These are phyloP conservation scores for Drosophila anomalata DNA, from an alignment of 2,888 invertebrate genomes.

Conservation along the genomic window DNA sequence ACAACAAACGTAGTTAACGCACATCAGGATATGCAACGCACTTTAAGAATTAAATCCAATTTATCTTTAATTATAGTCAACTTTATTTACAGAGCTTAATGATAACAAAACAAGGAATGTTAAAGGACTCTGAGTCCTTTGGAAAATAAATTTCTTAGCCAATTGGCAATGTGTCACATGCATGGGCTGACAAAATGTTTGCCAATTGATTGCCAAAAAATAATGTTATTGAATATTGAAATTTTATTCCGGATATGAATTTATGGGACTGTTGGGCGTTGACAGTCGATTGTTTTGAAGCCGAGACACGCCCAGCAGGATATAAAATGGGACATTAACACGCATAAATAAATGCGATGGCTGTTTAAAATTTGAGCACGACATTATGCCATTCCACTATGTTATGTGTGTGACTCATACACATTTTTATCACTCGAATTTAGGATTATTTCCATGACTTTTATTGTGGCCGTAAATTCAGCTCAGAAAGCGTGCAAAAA, in stretches of 20 bases:
- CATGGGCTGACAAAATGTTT: slow-evolving; percentile 11
- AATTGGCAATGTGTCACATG: slow-evolving; percentile 27
- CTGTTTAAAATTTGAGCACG: slow-evolving; percentile 44
- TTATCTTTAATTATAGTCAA: neutral
- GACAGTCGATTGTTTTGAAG: slow-evolving; percentile 37
- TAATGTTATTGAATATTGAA: slow-evolving; percentile 48
- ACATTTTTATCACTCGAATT: slow-evolving; percentile 65
- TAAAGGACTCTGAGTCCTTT: neutral
- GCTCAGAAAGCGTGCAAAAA: slow-evolving; percentile 26
- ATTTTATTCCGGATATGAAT: slow-evolving; percentile 41
- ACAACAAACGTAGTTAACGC: neutral
- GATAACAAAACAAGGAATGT: neutral
- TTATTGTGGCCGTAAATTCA: slow-evolving; percentile 69
- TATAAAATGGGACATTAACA: slow-evolving; percentile 25
- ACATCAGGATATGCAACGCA: neutral
- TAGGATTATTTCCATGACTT: slow-evolving; percentile 69
- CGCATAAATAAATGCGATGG: slow-evolving; percentile 41
- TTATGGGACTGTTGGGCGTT: slow-evolving; percentile 45
- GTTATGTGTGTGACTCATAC: slow-evolving; percentile 24
- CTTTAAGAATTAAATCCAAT: neutral
- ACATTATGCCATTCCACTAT: slow-evolving; percentile 30
- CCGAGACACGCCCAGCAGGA: slow-evolving; percentile 30
- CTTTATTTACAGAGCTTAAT: neutral
- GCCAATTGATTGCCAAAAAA: slow-evolving; percentile 50
- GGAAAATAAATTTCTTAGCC: slow-evolving; percentile 8